Conservation (phyloP, 2,113 vertebrate genomes). For the Sphaerodactylus townsendi region DNA sequence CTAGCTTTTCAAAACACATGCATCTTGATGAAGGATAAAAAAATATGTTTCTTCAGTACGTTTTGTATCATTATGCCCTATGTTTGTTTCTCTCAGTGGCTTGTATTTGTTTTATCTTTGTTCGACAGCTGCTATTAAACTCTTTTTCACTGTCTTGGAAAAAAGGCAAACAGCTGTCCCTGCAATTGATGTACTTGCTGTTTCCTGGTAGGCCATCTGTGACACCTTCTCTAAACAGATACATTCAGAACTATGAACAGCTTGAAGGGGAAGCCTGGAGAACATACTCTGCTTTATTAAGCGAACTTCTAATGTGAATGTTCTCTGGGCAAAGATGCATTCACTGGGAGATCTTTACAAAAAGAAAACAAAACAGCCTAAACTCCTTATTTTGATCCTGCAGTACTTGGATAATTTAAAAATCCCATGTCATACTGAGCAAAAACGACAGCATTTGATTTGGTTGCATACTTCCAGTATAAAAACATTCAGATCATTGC, state of each 20-base stretch:
- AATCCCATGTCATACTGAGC: background rate
- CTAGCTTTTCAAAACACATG: background rate
- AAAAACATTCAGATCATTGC: background rate
- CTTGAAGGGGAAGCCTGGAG: background rate
- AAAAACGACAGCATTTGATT: background rate
- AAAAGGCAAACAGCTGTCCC: background rate
- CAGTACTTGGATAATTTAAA: background rate
- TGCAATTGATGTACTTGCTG: slow-evolving; percentile 7
- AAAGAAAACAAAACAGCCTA: background rate
- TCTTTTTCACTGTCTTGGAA: background rate
- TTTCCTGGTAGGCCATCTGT: background rate
- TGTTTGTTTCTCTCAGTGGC: background rate
- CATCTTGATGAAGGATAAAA: background rate
- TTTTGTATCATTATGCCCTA: background rate
- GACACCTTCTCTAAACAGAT: background rate
- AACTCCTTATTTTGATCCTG: background rate
- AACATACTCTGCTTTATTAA: background rate
- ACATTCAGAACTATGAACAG: background rate
- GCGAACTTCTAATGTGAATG: background rate
- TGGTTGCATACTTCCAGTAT: background rate
- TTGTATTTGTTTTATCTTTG: slow-evolving; percentile 18
- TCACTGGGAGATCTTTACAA: background rate
- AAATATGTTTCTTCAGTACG: background rate
- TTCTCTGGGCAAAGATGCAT: background rate
- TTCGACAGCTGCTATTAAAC: slow-evolving; percentile 2